Evolutionary conservation across 2,797 vertebrate species (phyloP), one percentile per base, ranked within the genome.

Genomic region (Pogonophryne albipinna): DNA sequence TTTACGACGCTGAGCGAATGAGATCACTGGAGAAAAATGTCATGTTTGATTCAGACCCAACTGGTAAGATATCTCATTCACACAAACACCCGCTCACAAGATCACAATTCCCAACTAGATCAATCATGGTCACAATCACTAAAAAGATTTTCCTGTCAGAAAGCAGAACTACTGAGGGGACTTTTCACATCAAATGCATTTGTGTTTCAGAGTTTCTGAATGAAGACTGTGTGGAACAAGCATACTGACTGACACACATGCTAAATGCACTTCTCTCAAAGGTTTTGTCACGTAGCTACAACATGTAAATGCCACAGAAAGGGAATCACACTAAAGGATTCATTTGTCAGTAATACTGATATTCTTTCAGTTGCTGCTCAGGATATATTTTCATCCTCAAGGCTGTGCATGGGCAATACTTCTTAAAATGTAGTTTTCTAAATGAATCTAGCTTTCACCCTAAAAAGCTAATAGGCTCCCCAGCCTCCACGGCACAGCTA

Each of bases 361-460:
- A 61, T 63, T 73, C 56, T 47, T 51, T 9, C 51, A 23, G 58
- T 49, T 55, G 59, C 46, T 71, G 76, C 76, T 82, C 55, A 14
- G 66, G 47, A 66, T 69, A 23, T 31, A 67, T 76, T 52, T 57
- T 56, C 53, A 19, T 76, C 73, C 53, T 71, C 23, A 34, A 38
- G 66, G 72, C 67, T n/a, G 38, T 65, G 63, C 49, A 49, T 45
- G 9, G 19, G 51, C 58, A 66, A 45, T 41, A 47, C 55, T 44
- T 68, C 41, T 60, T 52, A n/a, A 71, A 70, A 78, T 80, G 45
- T 42, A 20, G 61, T 78, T 75, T 56, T 74, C 11, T 0, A 80
- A 79, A 83, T 74, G 2, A 85, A 77, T 83, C 47, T 63, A 65
- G 65, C 52, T 78, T 73, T 57, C 55, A 76, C 68, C 47, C 65